Percentiles rank a stretch among this genome's conserved stretches.
phyloP scores from a whole-genome alignment of 2,797 vertebrate species.

The Psittacula echo region DNA sequence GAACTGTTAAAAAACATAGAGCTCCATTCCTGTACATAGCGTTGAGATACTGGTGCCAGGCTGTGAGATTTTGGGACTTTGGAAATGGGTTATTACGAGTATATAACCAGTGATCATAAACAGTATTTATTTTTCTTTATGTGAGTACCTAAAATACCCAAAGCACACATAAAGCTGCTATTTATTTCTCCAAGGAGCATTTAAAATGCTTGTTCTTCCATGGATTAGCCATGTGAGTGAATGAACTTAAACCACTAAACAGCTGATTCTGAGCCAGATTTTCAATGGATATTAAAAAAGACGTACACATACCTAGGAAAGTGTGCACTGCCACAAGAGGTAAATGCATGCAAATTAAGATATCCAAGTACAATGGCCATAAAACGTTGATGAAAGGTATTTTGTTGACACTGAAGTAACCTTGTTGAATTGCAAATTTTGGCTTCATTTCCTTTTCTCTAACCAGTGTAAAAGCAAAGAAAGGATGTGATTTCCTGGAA shows the following conservation, averaged over 20 bases:
- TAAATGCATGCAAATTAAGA: slow-evolving; percentile 67
- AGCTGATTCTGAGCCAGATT: slow-evolving; percentile 52
- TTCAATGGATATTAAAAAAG: slow-evolving; percentile 46
- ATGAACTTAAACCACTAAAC: slow-evolving; percentile 18
- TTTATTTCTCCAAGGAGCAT: slow-evolving; percentile 24
- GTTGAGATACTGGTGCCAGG: neutral
- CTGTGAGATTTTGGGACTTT: neutral
- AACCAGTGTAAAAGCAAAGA: slow-evolving; percentile 60
- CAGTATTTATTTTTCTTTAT: slow-evolving; percentile 15
- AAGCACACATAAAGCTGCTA: slow-evolving; percentile 3
- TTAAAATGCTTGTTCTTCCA: slow-evolving; percentile 46
- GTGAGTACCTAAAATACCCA: neutral
- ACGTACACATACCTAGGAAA: slow-evolving; percentile 3
- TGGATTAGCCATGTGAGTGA: neutral
- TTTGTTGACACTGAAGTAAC: slow-evolving; percentile 60
- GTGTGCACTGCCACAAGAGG: neutral
- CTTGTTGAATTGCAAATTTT: slow-evolving; percentile 72
- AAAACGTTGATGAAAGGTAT: slow-evolving; percentile 59
- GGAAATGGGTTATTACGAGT: neutral
- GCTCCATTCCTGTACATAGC: neutral
- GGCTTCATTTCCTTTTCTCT: slow-evolving; percentile 71
- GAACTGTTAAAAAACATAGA: neutral
- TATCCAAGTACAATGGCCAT: slow-evolving; percentile 61
- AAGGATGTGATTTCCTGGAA: slow-evolving; percentile 71
- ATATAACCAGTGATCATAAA: neutral